Evolutionary conservation across 2,888 invertebrate genomes (phyloP).

Genomic region (Agrypnus murinus): DNA sequence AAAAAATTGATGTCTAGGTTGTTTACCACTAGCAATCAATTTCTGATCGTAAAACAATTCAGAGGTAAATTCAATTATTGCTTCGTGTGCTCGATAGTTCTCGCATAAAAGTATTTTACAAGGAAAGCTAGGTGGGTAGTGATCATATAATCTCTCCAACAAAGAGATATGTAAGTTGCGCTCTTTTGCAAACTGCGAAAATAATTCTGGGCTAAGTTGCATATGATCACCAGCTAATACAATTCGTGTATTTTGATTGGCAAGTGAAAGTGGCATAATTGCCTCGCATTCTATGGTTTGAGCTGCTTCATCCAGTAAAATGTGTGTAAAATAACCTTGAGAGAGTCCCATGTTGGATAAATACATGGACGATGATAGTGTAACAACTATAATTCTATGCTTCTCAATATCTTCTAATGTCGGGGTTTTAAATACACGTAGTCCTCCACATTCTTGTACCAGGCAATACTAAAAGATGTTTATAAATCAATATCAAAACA

Average conservation of each 20-base stretch:
- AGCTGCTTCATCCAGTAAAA: conserved; percentile 90
- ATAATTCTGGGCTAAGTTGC: conserved; percentile 88
- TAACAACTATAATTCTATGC: conserved; percentile 85
- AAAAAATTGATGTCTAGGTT: conserved; percentile 80
- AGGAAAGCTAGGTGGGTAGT: conserved; percentile 82
- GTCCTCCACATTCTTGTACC: conserved; percentile 72
- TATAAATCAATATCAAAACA: too few relatives aligned
- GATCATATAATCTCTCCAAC: conserved; percentile 84
- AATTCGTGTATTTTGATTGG: conserved; percentile 81
- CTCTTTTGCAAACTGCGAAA: conserved; percentile 82
- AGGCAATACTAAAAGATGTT: conserved; percentile 83
- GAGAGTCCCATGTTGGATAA: conserved; percentile 80
- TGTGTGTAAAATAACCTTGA: conserved; percentile 85
- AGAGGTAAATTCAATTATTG: conserved; percentile 87
- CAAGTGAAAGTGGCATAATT: conserved; percentile 84
- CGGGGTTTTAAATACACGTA: conserved; percentile 79
- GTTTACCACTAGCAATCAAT: conserved; percentile 82
- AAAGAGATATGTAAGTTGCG: conserved; percentile 82
- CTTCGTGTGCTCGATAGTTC: conserved; percentile 88
- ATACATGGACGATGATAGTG: conserved; percentile 85
- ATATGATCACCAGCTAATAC: conserved; percentile 91
- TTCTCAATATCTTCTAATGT: conserved; percentile 81
- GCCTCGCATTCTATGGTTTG: conserved; percentile 92
- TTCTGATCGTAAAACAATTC: conserved; percentile 87
- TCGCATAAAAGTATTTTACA: conserved; percentile 87